Evolutionary conservation across 92 coral and sea anemone genomes (phyloP).

Genomic region (Anthopleura xanthogrammica): DNA sequence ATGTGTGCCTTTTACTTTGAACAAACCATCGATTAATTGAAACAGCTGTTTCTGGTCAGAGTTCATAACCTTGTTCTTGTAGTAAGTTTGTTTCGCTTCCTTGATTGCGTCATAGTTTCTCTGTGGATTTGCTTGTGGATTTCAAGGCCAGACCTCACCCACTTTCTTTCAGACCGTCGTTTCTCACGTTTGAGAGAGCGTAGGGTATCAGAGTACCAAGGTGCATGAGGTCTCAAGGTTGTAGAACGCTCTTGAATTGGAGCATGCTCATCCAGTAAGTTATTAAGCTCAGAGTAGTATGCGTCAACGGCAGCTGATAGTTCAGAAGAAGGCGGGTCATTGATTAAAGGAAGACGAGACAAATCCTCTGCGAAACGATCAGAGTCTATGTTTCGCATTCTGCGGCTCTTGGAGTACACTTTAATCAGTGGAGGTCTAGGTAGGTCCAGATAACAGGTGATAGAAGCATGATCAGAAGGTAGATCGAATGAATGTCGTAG

Average conservation of each 20-base stretch:
- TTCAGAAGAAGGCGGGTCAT: not conserved
- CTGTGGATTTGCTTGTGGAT: constrained; percentile 17
- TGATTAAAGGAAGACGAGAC: constrained; percentile 2
- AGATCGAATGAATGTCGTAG: not conserved
- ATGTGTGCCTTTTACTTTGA: constrained; percentile 12
- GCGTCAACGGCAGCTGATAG: not conserved
- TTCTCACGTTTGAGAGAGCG: constrained; percentile 20
- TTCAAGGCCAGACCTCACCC: constrained; percentile 25
- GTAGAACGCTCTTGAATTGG: constrained; percentile 16
- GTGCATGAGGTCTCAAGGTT: constrained; percentile 25
- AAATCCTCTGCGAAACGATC: constrained; percentile 3
- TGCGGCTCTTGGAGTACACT: not conserved
- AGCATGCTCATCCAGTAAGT: constrained; percentile 20
- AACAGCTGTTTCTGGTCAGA: constrained; percentile 24
- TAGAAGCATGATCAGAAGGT: constrained; percentile 22
- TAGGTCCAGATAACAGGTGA: constrained; percentile 14
- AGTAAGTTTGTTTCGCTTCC: constrained; percentile 13
- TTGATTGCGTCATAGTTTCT: constrained; percentile 10
- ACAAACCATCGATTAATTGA: constrained; percentile 12
- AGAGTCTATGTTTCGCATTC: not conserved
- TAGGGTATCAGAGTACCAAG: constrained; percentile 21
- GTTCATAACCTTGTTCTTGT: constrained; percentile 9
- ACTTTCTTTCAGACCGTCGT: constrained; percentile 23
- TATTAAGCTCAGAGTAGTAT: constrained; percentile 8
- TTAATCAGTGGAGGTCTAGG: constrained; percentile 7